These are phyloP conservation scores for Heliothis peltigera DNA, from an alignment of 2,888 invertebrate species.

Conservation along the genomic window DNA sequence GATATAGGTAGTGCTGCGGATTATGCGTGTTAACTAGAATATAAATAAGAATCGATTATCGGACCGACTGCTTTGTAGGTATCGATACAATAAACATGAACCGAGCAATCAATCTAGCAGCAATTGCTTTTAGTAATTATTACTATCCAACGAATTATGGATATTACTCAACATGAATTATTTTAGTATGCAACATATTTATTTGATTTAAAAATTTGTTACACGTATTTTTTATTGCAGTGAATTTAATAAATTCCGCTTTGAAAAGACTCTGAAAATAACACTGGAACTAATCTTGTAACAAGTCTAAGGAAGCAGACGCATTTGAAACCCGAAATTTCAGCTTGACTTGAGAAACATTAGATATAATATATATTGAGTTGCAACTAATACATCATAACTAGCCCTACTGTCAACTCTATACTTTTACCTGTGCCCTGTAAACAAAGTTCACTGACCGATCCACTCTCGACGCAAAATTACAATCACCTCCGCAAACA, in stretches of 20 bases:
- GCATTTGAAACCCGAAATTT: no score
- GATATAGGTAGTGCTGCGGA: background rate
- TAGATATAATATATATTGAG: no score
- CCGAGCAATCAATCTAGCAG: slow-evolving; percentile 24
- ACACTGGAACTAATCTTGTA: no score
- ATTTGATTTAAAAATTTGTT: background rate
- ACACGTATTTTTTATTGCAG: background rate
- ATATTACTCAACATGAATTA: background rate
- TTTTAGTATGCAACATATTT: background rate
- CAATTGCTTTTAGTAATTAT: slow-evolving; percentile 24
- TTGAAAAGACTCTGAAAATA: no score
- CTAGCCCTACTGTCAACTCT: no score
- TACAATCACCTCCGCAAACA: slow-evolving; percentile 28
- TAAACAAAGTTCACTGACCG: slow-evolving; percentile 16
- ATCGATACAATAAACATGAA: slow-evolving; percentile 27
- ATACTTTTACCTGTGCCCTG: no score
- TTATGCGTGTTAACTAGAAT: slow-evolving; percentile 10
- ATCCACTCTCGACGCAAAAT: background rate
- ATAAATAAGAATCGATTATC: slow-evolving; percentile 45
- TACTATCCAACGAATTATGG: background rate
- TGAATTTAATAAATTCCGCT: background rate
- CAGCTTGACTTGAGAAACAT: no score
- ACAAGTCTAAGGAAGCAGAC: no score
- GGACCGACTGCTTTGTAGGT: slow-evolving; percentile 20
- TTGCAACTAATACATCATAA: no score